Base-by-base conservation (phyloP, 64 coral and sea anemone species). In the Orbicella faveolata region DNA sequence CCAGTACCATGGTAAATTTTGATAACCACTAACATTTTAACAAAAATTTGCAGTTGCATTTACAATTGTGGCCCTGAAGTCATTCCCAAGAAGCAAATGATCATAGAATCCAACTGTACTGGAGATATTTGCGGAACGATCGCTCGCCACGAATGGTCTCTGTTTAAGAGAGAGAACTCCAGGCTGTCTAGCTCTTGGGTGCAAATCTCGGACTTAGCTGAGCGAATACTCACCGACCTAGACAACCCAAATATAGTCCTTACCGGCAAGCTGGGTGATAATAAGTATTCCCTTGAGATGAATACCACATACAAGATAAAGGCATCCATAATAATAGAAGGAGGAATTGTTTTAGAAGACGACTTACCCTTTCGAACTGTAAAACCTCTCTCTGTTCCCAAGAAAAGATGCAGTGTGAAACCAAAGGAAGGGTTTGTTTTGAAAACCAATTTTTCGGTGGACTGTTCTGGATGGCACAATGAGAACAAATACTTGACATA, bases 301-400 rank as follows among this genome's bases (percentile, higher is more conserved):
- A 79, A 79, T 23, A 79, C 77, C 9, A 26, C 77, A 8, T 79
- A 79, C 77, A 79, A 79, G 51, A 79, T 79, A 79, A 55, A 52
- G 23, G 77, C 20, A 17, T 79, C 77, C 44, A 79, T 79, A 53
- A 30, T 0, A 25, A 48, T 57, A 0, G 51, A 23, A 25, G 51
- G 51, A 54, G 77, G 77, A 10, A 2, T 12, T n/a, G 20, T 26
- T 13, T 0, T 9, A 13, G 51, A 79, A 54, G 51, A 79, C 51
- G 51, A 55, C 6, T 55, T 55, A 33, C 14, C 51, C 1, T 79
- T 79, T 55, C 77, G 54, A 79, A 79, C 77, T n/a, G n/a, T 55
- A 25, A 25, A 17, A 19, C 77, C 77, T 0, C 11, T 79, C 23
- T 9, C 20, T 25, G 21, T 26, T 79, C 77, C 77, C n/a, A 79